These are phyloP conservation scores for Riparia riparia DNA, from an alignment of 2,113 vertebrate species.

Conservation along the genomic window DNA sequence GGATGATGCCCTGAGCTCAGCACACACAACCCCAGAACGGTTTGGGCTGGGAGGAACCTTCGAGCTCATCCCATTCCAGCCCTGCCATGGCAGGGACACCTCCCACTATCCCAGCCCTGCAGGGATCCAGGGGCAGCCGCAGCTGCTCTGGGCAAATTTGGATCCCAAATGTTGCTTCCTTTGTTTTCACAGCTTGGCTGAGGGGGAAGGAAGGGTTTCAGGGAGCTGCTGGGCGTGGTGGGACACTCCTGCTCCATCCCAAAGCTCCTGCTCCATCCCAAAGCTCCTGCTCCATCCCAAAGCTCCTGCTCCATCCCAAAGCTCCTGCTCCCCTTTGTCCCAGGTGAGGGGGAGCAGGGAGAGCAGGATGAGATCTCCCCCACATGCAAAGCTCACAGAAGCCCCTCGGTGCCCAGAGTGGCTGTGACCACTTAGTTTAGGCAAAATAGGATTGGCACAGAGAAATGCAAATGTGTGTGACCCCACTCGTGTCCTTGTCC, in stretches of 20 bases:
- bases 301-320: background rate
- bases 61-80: rapidly evolving
- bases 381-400: background rate
- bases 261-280: rapidly evolving
- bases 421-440: background rate
- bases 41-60: background rate
- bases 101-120: rapidly evolving
- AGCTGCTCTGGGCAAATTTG: background rate
- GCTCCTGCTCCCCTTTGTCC: rapidly evolving
- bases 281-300: no score
- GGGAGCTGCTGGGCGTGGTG: background rate
- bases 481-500: background rate
- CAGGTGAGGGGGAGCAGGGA: background rate
- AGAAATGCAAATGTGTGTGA: background rate
- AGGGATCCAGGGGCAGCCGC: background rate
- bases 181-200: background rate
- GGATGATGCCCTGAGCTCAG: background rate
- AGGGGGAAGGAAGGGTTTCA: background rate
- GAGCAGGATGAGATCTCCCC: background rate
- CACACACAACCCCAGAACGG: background rate
- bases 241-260: background rate
- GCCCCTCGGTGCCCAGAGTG: background rate
- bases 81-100: background rate
- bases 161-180: background rate
- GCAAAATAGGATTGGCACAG: background rate